Base-by-base conservation (phyloP, 2,888 invertebrate species). In the Philereme transversata region DNA sequence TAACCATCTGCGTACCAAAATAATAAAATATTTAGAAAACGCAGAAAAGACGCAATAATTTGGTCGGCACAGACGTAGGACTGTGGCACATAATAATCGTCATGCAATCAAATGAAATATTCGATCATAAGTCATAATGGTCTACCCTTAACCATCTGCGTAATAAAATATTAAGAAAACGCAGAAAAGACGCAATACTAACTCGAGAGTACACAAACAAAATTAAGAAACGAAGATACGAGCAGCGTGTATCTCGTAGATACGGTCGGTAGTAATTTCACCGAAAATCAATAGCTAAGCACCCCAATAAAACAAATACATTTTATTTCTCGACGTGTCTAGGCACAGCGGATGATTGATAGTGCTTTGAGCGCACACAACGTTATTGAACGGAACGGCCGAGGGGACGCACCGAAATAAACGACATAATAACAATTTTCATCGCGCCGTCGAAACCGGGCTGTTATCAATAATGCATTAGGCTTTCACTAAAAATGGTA, bases 311-410 rank as follows among this genome's bases (percentile, higher is more conserved):
- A 86, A 87, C 82, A 86, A 87, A 87, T 83, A 87, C 82, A 72
- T 86, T 87, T 86, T 86, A 86, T 87, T 87, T 85, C 83, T 81
- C 81, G 82, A 81, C 81, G 79, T 83, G 81, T 84, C 83, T 83
- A 82, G 78, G 81, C 79, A 76, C 79, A 74, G 73, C 76, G 77
- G 79, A 89, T 91, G 90, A 91, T 90, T 90, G 90, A 91, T 91
- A 88, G 87, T 87, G 85, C 82, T 85, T 83, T 84, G 85, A 85
- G 80, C 77, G 86, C 81, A 88, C 84, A 88, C 84, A 84, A 80
- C 78, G 83, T 84, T 86, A 89, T 87, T 84, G 87, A 82, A 82
- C 82, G 79, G 70, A 72, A 68, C 78, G 79, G 79, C 75, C 74
- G 77, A 72, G 76, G 79, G 79, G 76, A 74, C 78, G 72, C 74